Base-by-base conservation (phyloP, 2,113 vertebrate genomes). In the Platysteira castanea region DNA sequence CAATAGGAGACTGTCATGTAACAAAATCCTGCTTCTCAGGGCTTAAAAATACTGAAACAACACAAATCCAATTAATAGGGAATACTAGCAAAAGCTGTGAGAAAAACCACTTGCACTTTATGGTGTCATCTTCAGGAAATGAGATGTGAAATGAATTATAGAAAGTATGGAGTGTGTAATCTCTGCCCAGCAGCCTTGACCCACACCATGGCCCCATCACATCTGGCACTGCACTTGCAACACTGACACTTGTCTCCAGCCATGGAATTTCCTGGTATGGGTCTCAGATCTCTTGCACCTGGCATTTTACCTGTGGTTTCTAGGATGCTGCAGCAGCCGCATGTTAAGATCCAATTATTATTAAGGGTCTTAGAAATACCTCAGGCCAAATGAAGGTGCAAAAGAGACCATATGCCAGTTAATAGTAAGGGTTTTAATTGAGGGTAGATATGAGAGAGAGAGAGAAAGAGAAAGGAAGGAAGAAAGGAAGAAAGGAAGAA, bases 151-250 rank as follows among this genome's bases (percentile, higher is more conserved):
- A 39, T 73, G 30, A 53, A 52, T 57, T 37, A 31, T 10, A 75
- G 20, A 52, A 74, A 69, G 26, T 5, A 6, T 2, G 4, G 11
- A 33, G 5, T 37, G 17, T 65, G 41, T 47, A 65, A 15, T 9
- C 31, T 64, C 50, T 54, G 24, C 21, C 37, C n/a, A 35, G 33
- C n/a, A 52, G 15, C 35, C 31, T 26, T 77, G 60, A 22, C 14
- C 23, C 26, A 10, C 46, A 37, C 46, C 13, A 4, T 7, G 22
- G 13, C 17, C 15, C 21, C 3, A 0, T 31, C 5, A 5, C 30
- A 27, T 14, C 44, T 57, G 41, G 11, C 35, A 5, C 27, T 22
- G 39, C 4, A 3, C 31, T 9, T 0, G 0, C 44, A 54, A 42
- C 50, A 22, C 50, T 2, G 20, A 33, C 18, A 8, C 61, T 70